phyloP scores from a whole-genome alignment of 2,113 vertebrate species.

The Sinocyclocheilus maitianheensis region DNA sequence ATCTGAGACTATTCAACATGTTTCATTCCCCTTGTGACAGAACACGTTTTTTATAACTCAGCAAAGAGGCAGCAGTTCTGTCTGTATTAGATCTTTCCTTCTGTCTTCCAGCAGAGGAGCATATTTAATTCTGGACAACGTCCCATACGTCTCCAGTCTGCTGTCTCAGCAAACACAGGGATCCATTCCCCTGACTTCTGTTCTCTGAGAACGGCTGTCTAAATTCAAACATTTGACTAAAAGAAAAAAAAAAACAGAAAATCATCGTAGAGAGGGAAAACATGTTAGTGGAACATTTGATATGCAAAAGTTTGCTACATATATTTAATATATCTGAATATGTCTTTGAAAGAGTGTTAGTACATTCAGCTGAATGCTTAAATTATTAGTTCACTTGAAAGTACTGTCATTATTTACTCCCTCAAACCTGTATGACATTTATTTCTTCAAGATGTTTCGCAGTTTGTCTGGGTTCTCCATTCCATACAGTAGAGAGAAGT shows the following conservation, averaged over 20 bases:
- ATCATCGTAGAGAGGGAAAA: not conserved
- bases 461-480: not conserved
- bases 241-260: not conserved
- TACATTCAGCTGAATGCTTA: not conserved
- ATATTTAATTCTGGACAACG: conserved; percentile 21
- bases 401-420: not conserved
- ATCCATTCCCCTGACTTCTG: not conserved
- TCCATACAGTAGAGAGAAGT: not conserved
- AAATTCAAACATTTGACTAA: conserved; percentile 15
- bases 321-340: not conserved
- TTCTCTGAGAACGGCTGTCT: not conserved
- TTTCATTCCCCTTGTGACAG: not conserved
- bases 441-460: not conserved
- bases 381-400: not conserved
- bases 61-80: not conserved
- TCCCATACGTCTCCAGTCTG: not conserved
- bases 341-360: not conserved
- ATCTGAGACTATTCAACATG: not conserved
- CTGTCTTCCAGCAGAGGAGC: not conserved
- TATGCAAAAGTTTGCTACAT: not conserved
- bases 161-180: conserved; percentile 28
- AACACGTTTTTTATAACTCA: not conserved
- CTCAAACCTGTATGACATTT: not conserved
- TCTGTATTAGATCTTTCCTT: not conserved
- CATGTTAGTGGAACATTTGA: not conserved